These are phyloP conservation scores for Limnothrissa miodon DNA, from an alignment of 2,113 vertebrate species.

Conservation along the genomic window DNA sequence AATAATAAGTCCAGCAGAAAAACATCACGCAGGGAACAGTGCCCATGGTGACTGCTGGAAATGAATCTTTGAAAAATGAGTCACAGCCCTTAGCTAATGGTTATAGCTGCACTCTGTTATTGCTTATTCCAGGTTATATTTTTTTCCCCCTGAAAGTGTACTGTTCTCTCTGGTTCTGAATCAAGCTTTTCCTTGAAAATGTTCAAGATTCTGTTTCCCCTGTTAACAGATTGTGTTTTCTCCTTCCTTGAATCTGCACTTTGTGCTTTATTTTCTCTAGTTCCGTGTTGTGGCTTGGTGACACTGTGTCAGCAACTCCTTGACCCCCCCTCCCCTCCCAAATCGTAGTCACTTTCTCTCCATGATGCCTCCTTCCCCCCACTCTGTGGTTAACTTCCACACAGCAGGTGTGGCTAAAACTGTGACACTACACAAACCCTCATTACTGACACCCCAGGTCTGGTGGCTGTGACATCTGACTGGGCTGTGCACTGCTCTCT, in stretches of 20 bases:
- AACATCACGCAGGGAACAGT: not conserved
- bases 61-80: slow-evolving; percentile 4
- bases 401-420: not conserved
- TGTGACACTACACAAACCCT: not conserved
- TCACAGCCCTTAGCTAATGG: not conserved
- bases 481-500: not conserved
- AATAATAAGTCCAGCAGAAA: not conserved
- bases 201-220: not conserved
- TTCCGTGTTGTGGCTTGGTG: not conserved
- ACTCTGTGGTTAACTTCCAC: not conserved
- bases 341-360: not conserved
- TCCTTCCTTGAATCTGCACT: not conserved
- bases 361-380: not conserved
- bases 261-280: not conserved
- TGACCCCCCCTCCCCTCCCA: not conserved
- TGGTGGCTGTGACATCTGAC: not conserved
- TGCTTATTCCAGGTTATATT: not conserved
- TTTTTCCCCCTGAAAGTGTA: not conserved
- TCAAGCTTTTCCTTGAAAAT: not conserved
- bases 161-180: not conserved
- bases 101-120: not conserved
- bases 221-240: not conserved
- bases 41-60: slow-evolving; percentile 2
- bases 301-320: not conserved
- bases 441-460: not conserved